Evolutionary conservation across 2,888 invertebrate genomes (phyloP).

Genomic region (Sicus ferrugineus): DNA sequence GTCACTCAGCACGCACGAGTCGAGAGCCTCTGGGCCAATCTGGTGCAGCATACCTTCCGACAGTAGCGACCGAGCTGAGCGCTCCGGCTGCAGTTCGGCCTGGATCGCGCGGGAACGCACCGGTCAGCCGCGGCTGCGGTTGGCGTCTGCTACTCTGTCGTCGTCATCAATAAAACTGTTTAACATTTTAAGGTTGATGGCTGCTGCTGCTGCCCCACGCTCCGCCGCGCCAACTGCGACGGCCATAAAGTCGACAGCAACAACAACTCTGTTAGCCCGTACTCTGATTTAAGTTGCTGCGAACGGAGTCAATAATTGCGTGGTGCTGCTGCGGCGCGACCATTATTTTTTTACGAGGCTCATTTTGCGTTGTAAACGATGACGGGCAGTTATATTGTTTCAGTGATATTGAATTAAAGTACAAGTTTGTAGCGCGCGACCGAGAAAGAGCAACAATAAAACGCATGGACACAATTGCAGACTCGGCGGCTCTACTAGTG

Average conservation of each 20-base stretch:
- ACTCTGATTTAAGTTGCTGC: not conserved
- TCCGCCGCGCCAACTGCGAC: not conserved
- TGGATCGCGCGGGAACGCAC: not conserved
- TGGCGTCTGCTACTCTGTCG: not conserved
- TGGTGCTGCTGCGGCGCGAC: not conserved
- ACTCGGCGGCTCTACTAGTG: too few relatives aligned
- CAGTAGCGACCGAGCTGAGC: slow-evolving; percentile 16
- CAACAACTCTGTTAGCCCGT: not conserved
- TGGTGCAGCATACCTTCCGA: slow-evolving; percentile 10
- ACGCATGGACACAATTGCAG: too few relatives aligned
- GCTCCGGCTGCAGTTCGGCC: too few relatives aligned
- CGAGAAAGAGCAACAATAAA: not conserved
- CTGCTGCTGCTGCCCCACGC: slow-evolving; percentile 7
- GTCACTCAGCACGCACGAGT: not conserved
- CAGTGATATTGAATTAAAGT: not conserved
- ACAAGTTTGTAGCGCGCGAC: not conserved
- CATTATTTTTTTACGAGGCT: slow-evolving; percentile 17
- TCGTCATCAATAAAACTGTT: slow-evolving; percentile 26
- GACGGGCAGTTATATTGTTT: not conserved
- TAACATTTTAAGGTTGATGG: slow-evolving; percentile 25
- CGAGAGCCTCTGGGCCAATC: slow-evolving; percentile 16
- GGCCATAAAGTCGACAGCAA: not conserved
- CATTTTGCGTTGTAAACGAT: slow-evolving; percentile 29
- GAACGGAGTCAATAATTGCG: not conserved
- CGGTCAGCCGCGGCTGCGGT: not conserved